Evolutionary conservation across 2,888 invertebrate species (phyloP).

Genomic region (Diploptera punctata): DNA sequence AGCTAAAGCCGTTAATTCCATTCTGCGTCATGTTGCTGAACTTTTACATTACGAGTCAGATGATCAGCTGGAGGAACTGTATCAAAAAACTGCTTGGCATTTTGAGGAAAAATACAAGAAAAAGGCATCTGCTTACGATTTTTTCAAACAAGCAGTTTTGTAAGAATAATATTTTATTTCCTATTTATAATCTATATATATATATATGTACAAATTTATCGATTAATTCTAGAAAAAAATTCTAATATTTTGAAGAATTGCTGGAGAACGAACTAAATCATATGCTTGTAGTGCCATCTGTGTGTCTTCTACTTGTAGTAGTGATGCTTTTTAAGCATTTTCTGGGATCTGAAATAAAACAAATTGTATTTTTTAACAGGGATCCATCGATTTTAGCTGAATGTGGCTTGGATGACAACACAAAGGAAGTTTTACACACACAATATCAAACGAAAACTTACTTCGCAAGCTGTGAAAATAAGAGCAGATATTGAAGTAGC

Average conservation of each 20-base stretch:
- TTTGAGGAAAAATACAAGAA: slow-evolving; percentile 97
- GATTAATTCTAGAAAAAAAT: slow-evolving; percentile 1
- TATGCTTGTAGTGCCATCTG: background rate
- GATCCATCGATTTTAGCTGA: slow-evolving; percentile 95
- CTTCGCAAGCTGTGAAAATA: slow-evolving; percentile 97
- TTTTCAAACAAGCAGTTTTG: slow-evolving; percentile 98
- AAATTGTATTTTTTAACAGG: slow-evolving; percentile 58
- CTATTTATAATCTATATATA: background rate
- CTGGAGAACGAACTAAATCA: too few species aligned
- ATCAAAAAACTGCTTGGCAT: slow-evolving; percentile 96
- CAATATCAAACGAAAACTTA: slow-evolving; percentile 95
- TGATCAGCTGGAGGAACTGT: slow-evolving; percentile 93
- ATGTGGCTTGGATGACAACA: slow-evolving; percentile 91
- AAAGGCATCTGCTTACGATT: slow-evolving; percentile 96
- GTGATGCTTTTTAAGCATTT: background rate
- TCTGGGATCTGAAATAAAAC: slow-evolving; percentile 25
- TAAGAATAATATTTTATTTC: slow-evolving; percentile 63
- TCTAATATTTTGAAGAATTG: too few species aligned
- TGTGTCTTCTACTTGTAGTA: background rate
- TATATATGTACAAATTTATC: background rate
- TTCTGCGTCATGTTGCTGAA: slow-evolving; percentile 96
- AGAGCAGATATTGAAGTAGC: slow-evolving; percentile 93
- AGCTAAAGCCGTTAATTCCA: slow-evolving; percentile 98
- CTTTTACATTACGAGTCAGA: slow-evolving; percentile 89
- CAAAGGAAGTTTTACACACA: slow-evolving; percentile 90